Evolutionary conservation across 2,888 invertebrate genomes (phyloP), one percentile per base, ranked within the genome.

Genomic region (Plebejus argus): DNA sequence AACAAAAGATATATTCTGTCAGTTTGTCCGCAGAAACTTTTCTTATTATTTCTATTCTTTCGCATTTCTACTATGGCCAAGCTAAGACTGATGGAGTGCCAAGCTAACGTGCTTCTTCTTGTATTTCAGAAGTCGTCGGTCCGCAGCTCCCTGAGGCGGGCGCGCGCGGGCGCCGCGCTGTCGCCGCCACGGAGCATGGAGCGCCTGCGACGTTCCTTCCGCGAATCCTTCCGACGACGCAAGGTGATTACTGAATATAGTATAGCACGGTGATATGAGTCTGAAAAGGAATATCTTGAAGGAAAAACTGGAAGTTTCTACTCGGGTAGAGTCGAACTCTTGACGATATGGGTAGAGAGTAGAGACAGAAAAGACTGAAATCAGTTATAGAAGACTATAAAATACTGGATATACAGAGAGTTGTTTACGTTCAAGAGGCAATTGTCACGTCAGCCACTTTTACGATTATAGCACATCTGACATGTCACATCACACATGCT

Each of bases 201-300:
- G 95, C 96, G 98, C 85, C 94, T 98, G 85, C 95, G 98, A 86
- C 95, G 97, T 86, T 98, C 98, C 83, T 97, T 99, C 92, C 96
- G 99, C 82, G 98, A 99, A 90, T 98, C 98, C 81, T 98, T 99
- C 94, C 97, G 99, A 78, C 95, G 97, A 81, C 97, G 98, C 92
- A 99, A 98, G 66, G 66, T 66, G 66, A 66, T 49, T 49, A 39
- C 8, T 39, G 8, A 39, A 8, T 39, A 10, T 7, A 8, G 35
- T 39, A 45, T 45, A 3, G 45, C 45, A 45, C 3, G 0, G 10
- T 45, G 45, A 45, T 45, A 45, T 45, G 45, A 45, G 45, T 53
- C 5, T 53, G 18, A 53, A 53, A 18, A 53, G 53, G 15, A 15
- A 12, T 53, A 18, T 53, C 53, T 53, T 53, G 15, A 18, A 53